phyloP scores from a whole-genome alignment of 2,888 invertebrate genomes.

The Drepana falcataria region DNA sequence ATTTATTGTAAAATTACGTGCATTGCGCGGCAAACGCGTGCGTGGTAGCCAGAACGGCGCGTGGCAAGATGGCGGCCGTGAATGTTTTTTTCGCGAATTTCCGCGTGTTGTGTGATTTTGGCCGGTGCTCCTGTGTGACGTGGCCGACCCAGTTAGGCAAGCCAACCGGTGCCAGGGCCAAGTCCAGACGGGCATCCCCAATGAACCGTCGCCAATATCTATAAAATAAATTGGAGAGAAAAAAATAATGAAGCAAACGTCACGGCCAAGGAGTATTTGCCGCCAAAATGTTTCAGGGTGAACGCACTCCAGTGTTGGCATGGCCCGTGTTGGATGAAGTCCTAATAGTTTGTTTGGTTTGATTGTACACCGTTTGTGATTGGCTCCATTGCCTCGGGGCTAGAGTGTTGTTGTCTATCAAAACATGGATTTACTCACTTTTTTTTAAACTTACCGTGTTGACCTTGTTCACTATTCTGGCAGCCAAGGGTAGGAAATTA shows the following conservation, averaged over 20 bases:
- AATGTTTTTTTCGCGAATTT: constrained; percentile 65
- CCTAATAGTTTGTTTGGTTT: constrained; percentile 70
- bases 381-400: no score
- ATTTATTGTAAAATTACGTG: constrained; percentile 76
- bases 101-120: constrained; percentile 73
- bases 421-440: no score
- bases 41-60: constrained; percentile 45
- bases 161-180: constrained; percentile 77
- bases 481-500: no score
- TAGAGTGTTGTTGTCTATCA: no score
- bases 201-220: constrained; percentile 77
- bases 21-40: constrained; percentile 47
- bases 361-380: constrained; percentile 21
- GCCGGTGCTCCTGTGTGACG: constrained; percentile 72
- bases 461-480: no score
- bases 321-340: constrained; percentile 57
- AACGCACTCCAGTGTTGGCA: constrained; percentile 76
- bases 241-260: constrained; percentile 72
- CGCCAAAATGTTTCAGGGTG: constrained; percentile 71
- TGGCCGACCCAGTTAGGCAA: constrained; percentile 71
- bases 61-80: constrained; percentile 59
- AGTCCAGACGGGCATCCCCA: constrained; percentile 74
- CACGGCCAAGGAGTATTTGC: constrained; percentile 51
- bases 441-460: no score
- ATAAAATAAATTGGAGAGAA: constrained; percentile 76